Conservation (phyloP, 1,140 invertebrate species). For the Cephus cinctus region DNA sequence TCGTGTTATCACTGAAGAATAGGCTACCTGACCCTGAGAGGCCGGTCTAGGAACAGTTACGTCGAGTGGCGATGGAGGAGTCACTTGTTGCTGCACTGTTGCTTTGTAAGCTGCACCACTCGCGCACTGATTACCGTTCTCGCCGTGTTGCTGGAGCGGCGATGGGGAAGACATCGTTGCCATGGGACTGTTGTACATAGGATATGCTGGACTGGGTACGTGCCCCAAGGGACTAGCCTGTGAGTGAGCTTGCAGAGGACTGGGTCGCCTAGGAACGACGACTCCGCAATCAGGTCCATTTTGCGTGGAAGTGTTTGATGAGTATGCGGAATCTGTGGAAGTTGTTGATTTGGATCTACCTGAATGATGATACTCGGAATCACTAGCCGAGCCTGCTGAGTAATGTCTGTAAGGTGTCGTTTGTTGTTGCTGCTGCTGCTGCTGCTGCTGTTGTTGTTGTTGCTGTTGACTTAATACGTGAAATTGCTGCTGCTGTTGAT, state of each 20-base stretch:
- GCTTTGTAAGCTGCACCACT: constrained; percentile 49
- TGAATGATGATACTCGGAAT: constrained; percentile 64
- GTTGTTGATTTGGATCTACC: constrained; percentile 62
- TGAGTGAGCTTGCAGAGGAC: constrained; percentile 67
- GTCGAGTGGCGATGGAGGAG: constrained; percentile 69
- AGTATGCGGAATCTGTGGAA: constrained; percentile 64
- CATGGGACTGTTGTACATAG: constrained; percentile 76
- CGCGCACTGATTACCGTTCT: constrained; percentile 45
- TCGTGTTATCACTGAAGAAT: constrained; percentile 72
- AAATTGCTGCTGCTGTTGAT: constrained; percentile 44
- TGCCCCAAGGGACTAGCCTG: constrained; percentile 66
- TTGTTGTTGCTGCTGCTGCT: constrained; percentile 44
- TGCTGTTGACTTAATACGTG: constrained; percentile 35
- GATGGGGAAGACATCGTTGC: constrained; percentile 69
- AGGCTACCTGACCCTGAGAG: constrained; percentile 66
- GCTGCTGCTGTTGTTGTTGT: constrained; percentile 19
- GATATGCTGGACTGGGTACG: constrained; percentile 73
- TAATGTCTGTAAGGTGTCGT: constrained; percentile 62
- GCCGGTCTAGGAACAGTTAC: constrained; percentile 65
- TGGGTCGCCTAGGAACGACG: constrained; percentile 66
- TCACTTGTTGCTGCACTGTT: constrained; percentile 57
- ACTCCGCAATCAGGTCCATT: constrained; percentile 66
- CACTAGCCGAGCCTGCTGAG: constrained; percentile 59
- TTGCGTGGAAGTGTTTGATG: constrained; percentile 61
- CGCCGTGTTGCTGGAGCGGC: constrained; percentile 60